Base-by-base conservation (phyloP, 1,140 invertebrate species). In the Danaus melanippus region DNA sequence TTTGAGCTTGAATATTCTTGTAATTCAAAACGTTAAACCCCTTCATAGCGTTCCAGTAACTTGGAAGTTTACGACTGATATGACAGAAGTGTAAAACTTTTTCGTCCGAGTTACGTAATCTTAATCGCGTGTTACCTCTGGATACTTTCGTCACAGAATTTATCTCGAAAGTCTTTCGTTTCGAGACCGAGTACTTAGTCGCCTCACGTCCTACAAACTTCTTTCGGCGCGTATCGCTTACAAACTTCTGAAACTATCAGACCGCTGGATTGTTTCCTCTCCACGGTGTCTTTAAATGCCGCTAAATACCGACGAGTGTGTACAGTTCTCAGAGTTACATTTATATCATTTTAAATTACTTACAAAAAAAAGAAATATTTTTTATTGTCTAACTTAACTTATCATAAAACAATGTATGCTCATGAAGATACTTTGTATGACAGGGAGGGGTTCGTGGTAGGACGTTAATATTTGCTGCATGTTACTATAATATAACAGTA, bases 41-140 rank as follows among this genome's bases (percentile, higher is more conserved):
- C 21, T 32, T 32, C 21, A 32, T 32, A 32, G 21, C 21, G 21
- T 32, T 8, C 21, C 21, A 32, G 21, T 32, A 32, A 32, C 21
- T 32, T 32, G 21, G 21, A 32, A 32, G 21, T 32, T 32, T 32
- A 32, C 21, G 21, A 46, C 53, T 55, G 53, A 60, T 55, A 60
- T 53, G 21, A 48, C 50, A 51, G 43, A 50, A 51, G 39, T 51
- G 50, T 58, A 53, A 47, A 54, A 60, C 43, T 47, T 39, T 48
- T 51, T 46, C 43, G 61, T 58, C 56, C 53, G 44, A 46, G 47
- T 60, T 62, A 54, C 56, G 56, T 58, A 58, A 62, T 62, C 56
- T 62, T 62, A 62, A 62, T 62, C 60, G 56, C 58, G 56, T 58
- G 60, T 51, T 62, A 62, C 58, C 50, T 44, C 47, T 49, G 53